Percentiles rank a stretch among this genome's conserved stretches.
Conservation (phyloP, 2,113 vertebrate genomes). For the Camelus dromedarius region DNA sequence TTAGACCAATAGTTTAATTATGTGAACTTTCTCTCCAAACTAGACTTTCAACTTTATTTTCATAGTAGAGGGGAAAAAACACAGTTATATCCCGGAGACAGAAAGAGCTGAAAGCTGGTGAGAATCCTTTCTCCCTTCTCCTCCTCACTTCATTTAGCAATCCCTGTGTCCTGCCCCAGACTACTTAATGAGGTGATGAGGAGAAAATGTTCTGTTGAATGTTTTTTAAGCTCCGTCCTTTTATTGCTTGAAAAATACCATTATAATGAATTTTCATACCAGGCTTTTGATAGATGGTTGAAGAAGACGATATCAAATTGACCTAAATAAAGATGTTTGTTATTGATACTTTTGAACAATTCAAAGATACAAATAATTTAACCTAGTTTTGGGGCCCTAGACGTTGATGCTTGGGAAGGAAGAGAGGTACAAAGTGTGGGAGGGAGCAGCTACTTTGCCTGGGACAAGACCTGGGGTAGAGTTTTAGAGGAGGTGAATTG, state of each 20-base stretch:
- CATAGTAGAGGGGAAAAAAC: too few relatives aligned
- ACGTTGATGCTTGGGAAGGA: not conserved
- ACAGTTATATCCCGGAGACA: not conserved
- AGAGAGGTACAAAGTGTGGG: not conserved
- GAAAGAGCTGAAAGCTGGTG: not conserved
- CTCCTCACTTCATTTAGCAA: constrained; percentile 40
- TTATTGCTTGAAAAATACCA: constrained; percentile 45
- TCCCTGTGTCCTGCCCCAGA: not conserved
- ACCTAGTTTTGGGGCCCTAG: not conserved
- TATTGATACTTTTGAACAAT: not conserved
- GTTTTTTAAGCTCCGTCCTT: constrained; percentile 4
- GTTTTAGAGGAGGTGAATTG: not conserved
- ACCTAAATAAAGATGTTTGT: not conserved
- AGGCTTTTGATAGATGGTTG: not conserved
- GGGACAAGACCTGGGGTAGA: not conserved
- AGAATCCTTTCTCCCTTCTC: not conserved
- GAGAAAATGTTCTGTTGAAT: constrained; percentile 5
- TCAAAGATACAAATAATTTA: not conserved
- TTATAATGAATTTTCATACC: not conserved
- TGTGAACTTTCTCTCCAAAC: constrained; percentile 3
- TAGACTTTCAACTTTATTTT: constrained; percentile 17
- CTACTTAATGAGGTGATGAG: constrained; percentile 38
- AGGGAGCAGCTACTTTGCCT: not conserved
- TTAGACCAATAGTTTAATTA: not conserved
- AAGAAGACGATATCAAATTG: not conserved